These are phyloP conservation scores for Poeciliopsis presidionis DNA, from an alignment of 2,797 vertebrate species.

Conservation along the genomic window DNA sequence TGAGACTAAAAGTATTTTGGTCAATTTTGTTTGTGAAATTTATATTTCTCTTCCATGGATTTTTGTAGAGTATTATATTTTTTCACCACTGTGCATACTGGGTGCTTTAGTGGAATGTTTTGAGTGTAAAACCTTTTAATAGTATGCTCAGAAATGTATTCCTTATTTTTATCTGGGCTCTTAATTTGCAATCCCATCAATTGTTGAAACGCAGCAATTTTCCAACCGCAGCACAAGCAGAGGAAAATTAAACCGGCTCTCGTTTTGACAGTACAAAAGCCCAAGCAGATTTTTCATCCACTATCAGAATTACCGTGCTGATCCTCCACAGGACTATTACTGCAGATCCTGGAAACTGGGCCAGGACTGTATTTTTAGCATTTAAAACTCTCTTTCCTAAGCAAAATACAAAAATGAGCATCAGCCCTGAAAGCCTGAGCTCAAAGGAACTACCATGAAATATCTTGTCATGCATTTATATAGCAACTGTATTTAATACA, in stretches of 20 bases:
- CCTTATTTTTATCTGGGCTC: background rate
- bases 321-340: conserved; percentile 22
- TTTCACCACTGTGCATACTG: background rate
- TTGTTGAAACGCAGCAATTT: background rate
- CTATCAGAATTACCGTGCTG: conserved; percentile 17
- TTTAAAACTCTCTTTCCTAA: conserved; percentile 43
- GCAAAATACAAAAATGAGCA: conserved; percentile 14
- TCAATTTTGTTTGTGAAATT: background rate
- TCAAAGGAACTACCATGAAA: conserved; percentile 28
- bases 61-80: background rate
- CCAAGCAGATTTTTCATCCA: conserved; percentile 9
- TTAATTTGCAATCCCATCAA: conserved; percentile 3
- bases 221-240: background rate
- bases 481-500: conserved; percentile 56
- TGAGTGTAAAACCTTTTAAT: background rate
- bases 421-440: conserved; percentile 19
- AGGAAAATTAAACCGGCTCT: conserved; percentile 8
- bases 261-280: conserved; percentile 8
- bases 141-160: background rate
- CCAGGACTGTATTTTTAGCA: conserved; percentile 50
- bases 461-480: conserved; percentile 54
- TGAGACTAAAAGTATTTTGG: background rate
- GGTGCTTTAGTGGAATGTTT: background rate
- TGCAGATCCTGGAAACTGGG: conserved; percentile 54
- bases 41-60: background rate